A percentile compares a stretch with the other conserved stretches of the same genome.
Evolutionary conservation across 2,888 invertebrate species (phyloP).

Genomic region (Leptopilina myrica): DNA sequence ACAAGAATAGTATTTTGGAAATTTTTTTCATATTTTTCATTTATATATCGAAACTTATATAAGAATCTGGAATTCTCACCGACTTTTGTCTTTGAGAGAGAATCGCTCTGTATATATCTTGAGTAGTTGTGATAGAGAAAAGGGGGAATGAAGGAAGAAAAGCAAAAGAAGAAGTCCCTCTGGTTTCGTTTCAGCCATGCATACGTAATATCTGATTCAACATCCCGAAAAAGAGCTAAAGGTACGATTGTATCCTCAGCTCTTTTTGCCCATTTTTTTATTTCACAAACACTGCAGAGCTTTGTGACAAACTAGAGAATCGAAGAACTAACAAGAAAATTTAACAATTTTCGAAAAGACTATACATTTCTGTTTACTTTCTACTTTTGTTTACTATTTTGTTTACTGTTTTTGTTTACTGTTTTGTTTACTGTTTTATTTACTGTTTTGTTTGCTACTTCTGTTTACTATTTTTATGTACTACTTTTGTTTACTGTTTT

Average conservation of each 20-base stretch:
- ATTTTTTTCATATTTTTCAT: neutral
- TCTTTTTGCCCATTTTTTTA: constrained; percentile 47
- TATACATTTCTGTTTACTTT: too few species aligned
- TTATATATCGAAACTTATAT: neutral
- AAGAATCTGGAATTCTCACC: constrained; percentile 3
- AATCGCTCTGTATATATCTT: constrained; percentile 42
- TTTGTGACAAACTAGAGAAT: constrained; percentile 9
- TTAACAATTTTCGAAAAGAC: too few species aligned
- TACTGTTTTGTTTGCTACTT: too few species aligned
- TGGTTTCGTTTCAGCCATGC: constrained; percentile 70
- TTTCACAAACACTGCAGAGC: constrained; percentile 48
- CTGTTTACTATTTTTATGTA: too few species aligned
- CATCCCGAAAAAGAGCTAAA: constrained; percentile 61
- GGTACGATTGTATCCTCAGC: constrained; percentile 61
- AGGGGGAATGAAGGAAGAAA: constrained; percentile 47
- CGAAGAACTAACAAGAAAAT: neutral
- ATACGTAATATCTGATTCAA: constrained; percentile 74
- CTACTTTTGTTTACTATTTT: too few species aligned
- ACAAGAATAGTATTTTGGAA: neutral
- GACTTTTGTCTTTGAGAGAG: constrained; percentile 27
- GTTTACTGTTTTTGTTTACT: too few species aligned
- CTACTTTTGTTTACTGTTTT: too few species aligned
- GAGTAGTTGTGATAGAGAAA: constrained; percentile 47
- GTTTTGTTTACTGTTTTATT: too few species aligned
- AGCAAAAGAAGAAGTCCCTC: constrained; percentile 50